Evolutionary conservation across 2,113 vertebrate species (phyloP), one percentile per base, ranked within the genome.

Genomic region (Proterorhinus semilunaris): DNA sequence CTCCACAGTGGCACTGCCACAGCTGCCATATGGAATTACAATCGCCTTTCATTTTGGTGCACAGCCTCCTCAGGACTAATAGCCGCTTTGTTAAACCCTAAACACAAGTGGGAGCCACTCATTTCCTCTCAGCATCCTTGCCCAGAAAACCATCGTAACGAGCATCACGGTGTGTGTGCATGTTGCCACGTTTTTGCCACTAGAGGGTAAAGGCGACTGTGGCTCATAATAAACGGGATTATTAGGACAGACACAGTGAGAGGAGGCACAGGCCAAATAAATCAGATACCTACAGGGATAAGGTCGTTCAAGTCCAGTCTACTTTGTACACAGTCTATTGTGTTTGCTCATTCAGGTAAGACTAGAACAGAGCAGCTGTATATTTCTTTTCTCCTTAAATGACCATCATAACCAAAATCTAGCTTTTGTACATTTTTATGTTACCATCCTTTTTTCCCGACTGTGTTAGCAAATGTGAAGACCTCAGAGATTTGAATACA

Each of bases 11-110:
- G 71, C 65, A 76, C 73, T 57, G 62, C 71, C 73, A 69, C 70
- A 78, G 70, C 72, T 85, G 88, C 84, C 80, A 73, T 70, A 77
- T 76, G 77, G 75, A 84, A 81, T 84, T 76, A 74, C 76, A 80
- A 69, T 87, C 15, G 51, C 65, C 72, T 81, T 83, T 77, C 74
- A 86, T 87, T 77, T 79, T 50, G 61, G 72, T 68, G 74, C 66
- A 74, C 44, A 51, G 61, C 15, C 75, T 62, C 65, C 55, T 64
- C 46, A 7, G 68, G 72, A 64, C 57, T 74, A 84, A 84, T 76
- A 74, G 63, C 63, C 62, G 67, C 59, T 64, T 65, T 80, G 79
- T 83, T 82, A 76, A 66, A 54, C 82, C 65, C 17, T 64, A 72
- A 79, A 76, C 54, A 71, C 47, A 71, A 72, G 54, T 74, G 36